A percentile compares a stretch with the other conserved stretches of the same genome.
Evolutionary conservation across 2,113 vertebrate species (phyloP).

Genomic region (Pluvianellus socialis): DNA sequence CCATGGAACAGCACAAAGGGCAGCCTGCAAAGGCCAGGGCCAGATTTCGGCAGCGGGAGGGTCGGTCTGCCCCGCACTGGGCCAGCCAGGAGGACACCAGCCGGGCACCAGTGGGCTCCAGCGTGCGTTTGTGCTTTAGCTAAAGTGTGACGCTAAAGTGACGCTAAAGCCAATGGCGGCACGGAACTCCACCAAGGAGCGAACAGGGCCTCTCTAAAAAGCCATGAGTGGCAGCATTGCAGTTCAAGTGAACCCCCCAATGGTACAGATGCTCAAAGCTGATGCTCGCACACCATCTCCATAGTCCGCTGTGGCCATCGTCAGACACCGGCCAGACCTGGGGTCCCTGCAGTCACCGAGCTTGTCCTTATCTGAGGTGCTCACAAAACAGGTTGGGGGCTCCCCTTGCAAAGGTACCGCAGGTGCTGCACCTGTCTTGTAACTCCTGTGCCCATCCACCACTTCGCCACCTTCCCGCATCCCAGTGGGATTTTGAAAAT

Average conservation of each 20-base stretch:
- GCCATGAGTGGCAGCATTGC: fast-evolving
- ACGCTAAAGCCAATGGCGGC: not conserved
- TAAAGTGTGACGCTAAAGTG: not conserved
- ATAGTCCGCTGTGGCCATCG: not conserved
- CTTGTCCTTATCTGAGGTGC: not conserved
- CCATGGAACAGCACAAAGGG: slow-evolving; percentile 74
- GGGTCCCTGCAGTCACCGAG: fast-evolving
- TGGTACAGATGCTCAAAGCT: not conserved
- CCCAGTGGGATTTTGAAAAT: too few relatives aligned
- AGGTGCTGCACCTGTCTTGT: not conserved
- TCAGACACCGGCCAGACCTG: not conserved
- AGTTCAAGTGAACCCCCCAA: not conserved
- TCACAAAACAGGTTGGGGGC: not conserved
- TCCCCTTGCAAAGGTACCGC: fast-evolving
- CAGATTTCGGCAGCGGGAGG: slow-evolving; percentile 44
- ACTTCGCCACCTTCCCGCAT: not conserved
- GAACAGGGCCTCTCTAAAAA: not conserved
- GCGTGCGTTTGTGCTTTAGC: not conserved
- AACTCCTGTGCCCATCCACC: not conserved
- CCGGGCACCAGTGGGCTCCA: not conserved
- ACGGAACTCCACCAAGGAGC: not conserved
- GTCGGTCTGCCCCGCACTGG: not conserved
- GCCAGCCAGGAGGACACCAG: not conserved
- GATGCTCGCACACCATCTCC: fast-evolving
- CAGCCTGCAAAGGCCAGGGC: slow-evolving; percentile 62